Conservation (phyloP, 2,797 vertebrate species). For the Ptychadena robeensis region DNA sequence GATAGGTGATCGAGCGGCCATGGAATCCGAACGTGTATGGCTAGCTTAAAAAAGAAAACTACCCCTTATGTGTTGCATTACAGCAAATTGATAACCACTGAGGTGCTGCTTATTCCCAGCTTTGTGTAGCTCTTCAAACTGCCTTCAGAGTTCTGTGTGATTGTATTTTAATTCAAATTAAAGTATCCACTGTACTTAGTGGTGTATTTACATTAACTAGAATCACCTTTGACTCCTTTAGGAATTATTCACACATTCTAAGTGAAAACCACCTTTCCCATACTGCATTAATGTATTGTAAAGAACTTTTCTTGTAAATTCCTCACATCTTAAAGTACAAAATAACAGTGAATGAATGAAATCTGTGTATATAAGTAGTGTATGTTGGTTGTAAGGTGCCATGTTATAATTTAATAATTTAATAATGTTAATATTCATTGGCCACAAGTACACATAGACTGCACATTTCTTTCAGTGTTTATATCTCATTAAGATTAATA, state of each 20-base stretch:
- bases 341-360: not conserved
- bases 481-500: not conserved
- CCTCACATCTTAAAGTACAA: conserved; percentile 42
- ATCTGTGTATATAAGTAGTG: not conserved
- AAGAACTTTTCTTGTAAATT: conserved; percentile 61
- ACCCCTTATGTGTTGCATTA: too few relatives aligned
- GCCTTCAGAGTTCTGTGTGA: too few relatives aligned
- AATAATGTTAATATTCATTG: not conserved
- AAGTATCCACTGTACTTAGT: too few relatives aligned
- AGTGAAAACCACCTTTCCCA: not conserved
- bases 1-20: too few relatives aligned
- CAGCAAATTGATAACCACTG: too few relatives aligned
- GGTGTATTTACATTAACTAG: not conserved
- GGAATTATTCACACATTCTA: not conserved
- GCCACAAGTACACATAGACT: not conserved
- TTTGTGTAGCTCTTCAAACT: too few relatives aligned
- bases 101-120: too few relatives aligned
- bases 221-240: not conserved
- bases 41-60: too few relatives aligned
- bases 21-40: too few relatives aligned
- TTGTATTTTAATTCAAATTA: too few relatives aligned
- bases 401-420: conserved; percentile 12
- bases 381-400: not conserved
- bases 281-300: conserved; percentile 48
- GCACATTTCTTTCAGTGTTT: not conserved